Base-by-base conservation (phyloP, 2,888 invertebrate genomes). In the Fragum fragum region DNA sequence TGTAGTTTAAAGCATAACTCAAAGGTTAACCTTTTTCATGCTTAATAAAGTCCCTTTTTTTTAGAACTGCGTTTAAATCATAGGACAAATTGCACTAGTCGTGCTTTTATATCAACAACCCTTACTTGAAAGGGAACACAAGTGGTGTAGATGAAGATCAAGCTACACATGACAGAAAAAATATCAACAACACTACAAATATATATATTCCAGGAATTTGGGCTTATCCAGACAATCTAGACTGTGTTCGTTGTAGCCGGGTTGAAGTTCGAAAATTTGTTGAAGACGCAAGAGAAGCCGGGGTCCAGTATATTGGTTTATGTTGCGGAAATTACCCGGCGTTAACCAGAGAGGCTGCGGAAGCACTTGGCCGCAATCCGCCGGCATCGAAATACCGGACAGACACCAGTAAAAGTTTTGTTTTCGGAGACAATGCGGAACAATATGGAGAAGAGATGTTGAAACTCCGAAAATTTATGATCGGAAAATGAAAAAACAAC, bases 271-370 rank as follows among this genome's bases (percentile, higher is more conserved):
- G 75, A 6, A 39, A 82, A 68, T 92, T 93, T 81, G 92, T 91
- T 0, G 55, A 85, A 53, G 88, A 90, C 74, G 89, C 90, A 0
- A 87, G 89, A 68, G 88, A 81, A 21, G 83, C 91, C 11, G 92
- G 92, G 1, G 86, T 93, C 14, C 88, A 91, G 72, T 93, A 93
- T 79, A 79, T 92, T 0, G 93, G 93, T 0, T 86, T 93, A 14
- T 93, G 93, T 76, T 93, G 93, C 73, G 93, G 93, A 11, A 91
- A 91, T 63, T 80, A 88, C 3, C 79, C 92, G 0, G 87, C 86
- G 69, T 82, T 90, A 73, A 81, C 87, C 39, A 84, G 93, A 18
- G 88, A 89, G 42, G 74, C 93, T 55, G 91, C 92, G 14, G 89
- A 87, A 57, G 87, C 81, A 7, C 88, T 91, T n/a, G 92, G 92